Evolutionary conservation across 2,888 invertebrate genomes (phyloP), one percentile per base, ranked within the genome.

Genomic region (Chirona hameri): DNA sequence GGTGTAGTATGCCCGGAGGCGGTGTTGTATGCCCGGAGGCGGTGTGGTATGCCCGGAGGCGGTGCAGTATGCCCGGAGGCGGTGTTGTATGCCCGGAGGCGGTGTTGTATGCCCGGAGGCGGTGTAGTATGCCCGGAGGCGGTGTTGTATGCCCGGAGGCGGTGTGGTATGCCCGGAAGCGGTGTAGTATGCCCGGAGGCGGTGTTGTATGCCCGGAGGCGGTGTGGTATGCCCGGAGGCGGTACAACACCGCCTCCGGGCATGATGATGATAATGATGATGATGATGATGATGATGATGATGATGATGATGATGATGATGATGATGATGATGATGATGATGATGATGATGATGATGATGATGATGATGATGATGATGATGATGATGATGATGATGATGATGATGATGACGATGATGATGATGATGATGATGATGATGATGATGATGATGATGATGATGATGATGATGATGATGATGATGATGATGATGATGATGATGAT

Each of bases 271-370:
- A 65, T n/a, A 65, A 65, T n/a, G 65, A 65, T 65, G 65, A 65
- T 65, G 65, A 65, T n/a, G 65, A 65, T 65, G 65, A 65, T n/a
- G 65, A 65, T 65, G 65, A 65, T n/a, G 65, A 65, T 65, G 65
- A 65, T n/a, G 65, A 65, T 65, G 65, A 65, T 65, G 65, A 65
- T 65, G 65, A 65, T n/a, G 65, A 65, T 65, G 65, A 65, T 65
- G 65, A 65, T 65, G 65, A 65, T 65, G 65, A 65, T 65, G 65
- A 65, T 65, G 65, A 65, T 65, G 65, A 65, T 65, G 65, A 65
- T 65, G 65, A 65, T n/a, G 65, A 65, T 65, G 65, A 65, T n/a
- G 65, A 65, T 65, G 65, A 65, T n/a, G 65, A 65, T 65, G 65
- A 65, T n/a, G 65, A 65, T 65, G 65, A 65, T 65, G 65, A 65